Conservation (phyloP, 2,797 vertebrate species). For the Onychomys arenicola region DNA sequence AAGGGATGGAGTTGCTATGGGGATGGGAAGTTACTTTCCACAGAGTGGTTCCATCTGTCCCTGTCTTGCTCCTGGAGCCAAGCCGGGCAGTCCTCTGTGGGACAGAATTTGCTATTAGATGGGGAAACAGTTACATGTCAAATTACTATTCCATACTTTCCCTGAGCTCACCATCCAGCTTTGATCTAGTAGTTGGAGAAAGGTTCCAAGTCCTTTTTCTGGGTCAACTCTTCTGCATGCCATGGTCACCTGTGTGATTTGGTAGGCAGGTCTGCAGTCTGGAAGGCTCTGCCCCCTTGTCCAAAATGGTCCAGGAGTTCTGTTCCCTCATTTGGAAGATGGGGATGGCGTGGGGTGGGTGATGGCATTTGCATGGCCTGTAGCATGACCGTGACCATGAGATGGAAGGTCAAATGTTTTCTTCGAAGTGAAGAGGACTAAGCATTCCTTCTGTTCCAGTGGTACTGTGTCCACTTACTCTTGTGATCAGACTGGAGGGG, state of each 20-base stretch:
- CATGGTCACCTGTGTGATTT: neutral
- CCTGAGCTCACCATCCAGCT: neutral
- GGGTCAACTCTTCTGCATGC: neutral
- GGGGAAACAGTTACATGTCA: constrained; percentile 52
- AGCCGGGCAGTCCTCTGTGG: neutral
- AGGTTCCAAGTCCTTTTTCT: neutral
- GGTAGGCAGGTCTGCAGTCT: neutral
- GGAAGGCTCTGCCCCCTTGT: neutral
- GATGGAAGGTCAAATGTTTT: neutral
- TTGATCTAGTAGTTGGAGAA: neutral
- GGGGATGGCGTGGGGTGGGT: neutral
- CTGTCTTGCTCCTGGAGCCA: neutral
- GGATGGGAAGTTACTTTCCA: constrained; percentile 58
- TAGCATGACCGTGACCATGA: neutral
- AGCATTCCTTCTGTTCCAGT: too few relatives aligned
- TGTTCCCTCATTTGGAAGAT: neutral
- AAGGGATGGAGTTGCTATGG: constrained; percentile 66
- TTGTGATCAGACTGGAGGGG: neutral
- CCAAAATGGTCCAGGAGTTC: neutral
- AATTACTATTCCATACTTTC: neutral
- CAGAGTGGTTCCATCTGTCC: constrained; percentile 69
- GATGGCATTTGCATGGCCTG: neutral
- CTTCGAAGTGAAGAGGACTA: neutral
- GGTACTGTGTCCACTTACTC: neutral
- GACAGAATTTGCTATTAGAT: constrained; percentile 50